phyloP scores from a whole-genome alignment of 2,113 vertebrate genomes.

The Tamias sibiricus region DNA sequence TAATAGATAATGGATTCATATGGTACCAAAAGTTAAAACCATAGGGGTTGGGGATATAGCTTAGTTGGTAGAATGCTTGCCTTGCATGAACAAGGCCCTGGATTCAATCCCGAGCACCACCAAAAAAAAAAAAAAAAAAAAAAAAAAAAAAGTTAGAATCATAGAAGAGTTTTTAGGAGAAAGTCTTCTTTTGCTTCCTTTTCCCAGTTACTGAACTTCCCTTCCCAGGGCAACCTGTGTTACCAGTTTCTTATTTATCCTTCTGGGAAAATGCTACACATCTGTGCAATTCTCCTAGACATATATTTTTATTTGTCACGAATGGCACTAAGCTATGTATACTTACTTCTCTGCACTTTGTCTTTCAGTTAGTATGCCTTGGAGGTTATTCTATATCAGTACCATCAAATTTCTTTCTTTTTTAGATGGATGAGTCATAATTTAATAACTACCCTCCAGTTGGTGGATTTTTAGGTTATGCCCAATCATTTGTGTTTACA shows the following conservation, averaged over 20 bases:
- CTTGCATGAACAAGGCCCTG: too few species aligned
- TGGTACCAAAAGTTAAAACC: background rate
- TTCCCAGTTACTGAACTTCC: background rate
- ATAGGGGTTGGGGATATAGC: too few species aligned
- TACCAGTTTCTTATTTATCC: background rate
- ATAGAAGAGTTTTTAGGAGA: background rate
- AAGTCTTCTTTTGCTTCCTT: background rate
- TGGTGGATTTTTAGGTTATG: background rate
- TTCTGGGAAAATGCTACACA: background rate
- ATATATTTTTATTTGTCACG: background rate
- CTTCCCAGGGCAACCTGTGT: background rate
- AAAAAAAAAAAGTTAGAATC: too few species aligned
- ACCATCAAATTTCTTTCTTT: background rate
- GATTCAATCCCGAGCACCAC: too few species aligned
- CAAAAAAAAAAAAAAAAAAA: too few species aligned
- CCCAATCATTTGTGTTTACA: constrained; percentile 3
- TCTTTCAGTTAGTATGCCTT: background rate
- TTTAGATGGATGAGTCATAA: background rate
- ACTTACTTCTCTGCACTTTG: background rate
- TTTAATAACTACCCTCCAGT: background rate
- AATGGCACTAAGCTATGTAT: too few species aligned
- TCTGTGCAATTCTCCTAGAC: background rate
- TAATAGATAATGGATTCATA: background rate
- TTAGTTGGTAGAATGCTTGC: too few species aligned
- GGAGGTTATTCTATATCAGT: background rate